Evolutionary conservation across 2,113 vertebrate species (phyloP).

Genomic region (Haemorhous mexicanus): DNA sequence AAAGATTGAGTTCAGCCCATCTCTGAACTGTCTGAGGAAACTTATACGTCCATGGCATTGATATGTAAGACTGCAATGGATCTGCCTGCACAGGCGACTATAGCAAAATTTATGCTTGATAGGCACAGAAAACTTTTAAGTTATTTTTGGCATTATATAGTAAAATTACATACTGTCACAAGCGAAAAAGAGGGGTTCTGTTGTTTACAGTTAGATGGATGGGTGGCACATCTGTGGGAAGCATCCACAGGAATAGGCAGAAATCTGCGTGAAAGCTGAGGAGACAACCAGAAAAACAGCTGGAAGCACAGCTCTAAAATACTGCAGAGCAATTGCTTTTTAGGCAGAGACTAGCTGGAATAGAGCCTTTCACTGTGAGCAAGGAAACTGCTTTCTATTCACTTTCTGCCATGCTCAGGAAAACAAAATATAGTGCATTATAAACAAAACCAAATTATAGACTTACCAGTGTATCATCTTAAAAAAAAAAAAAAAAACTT

Average conservation of each 20-base stretch:
- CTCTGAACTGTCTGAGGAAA: not conserved
- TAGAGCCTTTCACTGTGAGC: slow-evolving; percentile 10
- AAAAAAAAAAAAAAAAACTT: not conserved
- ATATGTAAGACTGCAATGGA: not conserved
- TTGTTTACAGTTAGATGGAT: not conserved
- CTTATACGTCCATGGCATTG: not conserved
- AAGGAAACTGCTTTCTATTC: not conserved
- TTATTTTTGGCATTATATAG: not conserved
- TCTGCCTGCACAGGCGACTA: not conserved
- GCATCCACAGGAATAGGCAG: not conserved
- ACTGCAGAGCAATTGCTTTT: slow-evolving; percentile 14
- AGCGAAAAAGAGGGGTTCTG: not conserved
- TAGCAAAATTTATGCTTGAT: not conserved
- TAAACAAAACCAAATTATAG: not conserved
- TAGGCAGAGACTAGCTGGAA: not conserved
- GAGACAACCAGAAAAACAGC: slow-evolving; percentile 25
- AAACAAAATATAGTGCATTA: not conserved
- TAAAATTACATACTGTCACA: not conserved
- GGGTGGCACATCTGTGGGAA: not conserved
- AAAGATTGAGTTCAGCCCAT: not conserved
- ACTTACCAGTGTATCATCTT: not conserved
- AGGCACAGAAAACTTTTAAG: not conserved
- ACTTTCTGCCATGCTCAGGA: not conserved
- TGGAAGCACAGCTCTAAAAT: slow-evolving; percentile 17
- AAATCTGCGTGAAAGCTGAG: slow-evolving; percentile 1